Evolutionary conservation across 1,140 invertebrate genomes (phyloP), one percentile per base, ranked within the genome.

Genomic region (Parapsyche elsis): DNA sequence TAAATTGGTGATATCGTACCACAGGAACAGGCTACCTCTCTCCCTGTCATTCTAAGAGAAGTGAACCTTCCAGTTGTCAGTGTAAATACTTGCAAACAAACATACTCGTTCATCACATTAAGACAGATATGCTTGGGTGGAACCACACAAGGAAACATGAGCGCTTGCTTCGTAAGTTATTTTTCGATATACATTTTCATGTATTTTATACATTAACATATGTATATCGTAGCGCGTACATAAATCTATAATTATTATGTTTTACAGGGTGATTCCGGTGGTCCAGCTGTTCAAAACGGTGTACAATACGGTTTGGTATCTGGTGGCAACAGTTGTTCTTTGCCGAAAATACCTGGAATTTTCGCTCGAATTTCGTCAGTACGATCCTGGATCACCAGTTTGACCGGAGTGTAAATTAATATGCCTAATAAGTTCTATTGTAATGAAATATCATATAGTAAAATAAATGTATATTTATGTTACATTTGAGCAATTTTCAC

Each of bases 61-160:
- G 83, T 78, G 0, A 57, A 76, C 38, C 71, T 83, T 19, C 83
- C 83, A 75, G 80, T 83, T 26, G 57, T 79, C 46, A 80, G 80
- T 53, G 59, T 70, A 24, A 19, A 16, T 9, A 73, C n/a, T n/a
- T 83, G 83, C 70, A 76, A 16, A 23, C 23, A 21, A 0, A 45
- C 70, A 0, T 83, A 83, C 73, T 61, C 75, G 16, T 83, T 78
- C 76, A 9, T 83, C 0, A 80, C 83, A 10, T 9, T 38, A 12
- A 78, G 80, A 57, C 83, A 83, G 53, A 79, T 80, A 5, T 83
- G 83, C 73, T 77, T 81, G 19, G 83, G 83, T 61, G 83, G 83
- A 71, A 81, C 81, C 12, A 19, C 81, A 12, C 23, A 76, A 53
- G 83, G 83, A 76, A 64, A 67, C 12, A 61, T 70, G 49, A 82